Evolutionary conservation across 1,140 invertebrate genomes (phyloP), one percentile per base, ranked within the genome.

Genomic region (Trichoplusia ni): DNA sequence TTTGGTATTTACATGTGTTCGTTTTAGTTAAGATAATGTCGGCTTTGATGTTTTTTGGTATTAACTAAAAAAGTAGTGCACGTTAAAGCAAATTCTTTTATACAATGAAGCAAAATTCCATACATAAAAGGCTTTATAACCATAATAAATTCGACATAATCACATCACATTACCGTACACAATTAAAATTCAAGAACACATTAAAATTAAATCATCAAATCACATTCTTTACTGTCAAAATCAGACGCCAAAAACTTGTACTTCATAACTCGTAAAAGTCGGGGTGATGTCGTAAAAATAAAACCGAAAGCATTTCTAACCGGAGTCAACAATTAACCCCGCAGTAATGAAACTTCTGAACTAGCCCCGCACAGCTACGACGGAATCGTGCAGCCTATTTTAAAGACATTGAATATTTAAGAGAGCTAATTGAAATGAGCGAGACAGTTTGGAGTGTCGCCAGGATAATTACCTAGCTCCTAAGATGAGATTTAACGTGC

Each of bases 331-430:
- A 82, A 79, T 90, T 89, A 88, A 85, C 82, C 86, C 77, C 66
- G 73, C 71, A 69, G 71, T 85, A 86, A 86, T 83, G 81, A 79
- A 84, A 77, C 80, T 80, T 79, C 69, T 75, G 77, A 83, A 84
- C 80, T 81, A 82, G 73, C 69, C 67, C 61, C 33, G 25, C 61
- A n/a, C 65, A 66, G 65, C 67, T 67, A 69, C 75, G 72, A n/a
- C 76, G 73, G 78, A 78, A 81, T 84, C 77, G 79, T 75, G 78
- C 61, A 83, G 85, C 87, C 87, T 90, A 90, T 90, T 90, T 85
- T 89, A 84, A 90, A 84, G 82, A 87, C 87, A 90, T 90, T 90
- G 87, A 90, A 90, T 90, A 90, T 90, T 90, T 89, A 89, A 90
- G 82, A 84, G 81, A 82, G 75, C 87, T 90, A 90, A 90, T 90